Evolutionary conservation across 2,797 vertebrate genomes (phyloP), one percentile per base, ranked within the genome.

Genomic region (Xerus rutilus): DNA sequence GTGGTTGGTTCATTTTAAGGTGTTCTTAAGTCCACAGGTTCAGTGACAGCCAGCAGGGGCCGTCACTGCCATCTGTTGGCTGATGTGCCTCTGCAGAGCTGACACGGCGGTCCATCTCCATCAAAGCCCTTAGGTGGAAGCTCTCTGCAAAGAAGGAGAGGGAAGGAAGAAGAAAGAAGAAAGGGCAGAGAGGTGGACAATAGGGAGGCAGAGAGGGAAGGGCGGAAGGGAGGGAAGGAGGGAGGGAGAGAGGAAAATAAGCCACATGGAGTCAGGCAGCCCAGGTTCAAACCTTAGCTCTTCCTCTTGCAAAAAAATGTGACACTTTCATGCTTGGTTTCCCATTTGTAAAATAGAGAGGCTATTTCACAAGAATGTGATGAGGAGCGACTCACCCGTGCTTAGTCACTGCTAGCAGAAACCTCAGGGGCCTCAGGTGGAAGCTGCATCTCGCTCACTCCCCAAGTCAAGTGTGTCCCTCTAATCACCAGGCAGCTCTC

Each of bases 41-140:
- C 15, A 10, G 69, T 15, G 49, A 65, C 39, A 8, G 14, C 21
- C 65, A 64, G 21, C 28, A 14, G 83, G 1, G 23, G 76, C 76
- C 1, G 3, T 69, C 97, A 64, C 94, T 96, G 96, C 97, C 97
- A 86, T 72, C 97, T 97, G 91, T 87, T 90, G 97, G 95, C 18
- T 67, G 89, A 15, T 6, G 4, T 45, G 2, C 77, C 35, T 84
- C 77, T 45, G 25, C 21, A 18, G 5, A 65, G 39, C 20, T n/a
- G 30, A 5, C 1, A 47, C 17, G 47, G n/a, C 74, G 72, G 28
- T 73, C 86, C 57, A 32, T 89, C 76, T 64, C 23, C 43, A 15
- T 65, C 32, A 17, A 5, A 67, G 65, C 32, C 65, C 15, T 67
- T 2, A n/a, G 32, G 32, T 2, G 30, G 62, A 67, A 32, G 64